phyloP scores from a whole-genome alignment of 1,140 invertebrate genomes.

The Drosophila obscura region DNA sequence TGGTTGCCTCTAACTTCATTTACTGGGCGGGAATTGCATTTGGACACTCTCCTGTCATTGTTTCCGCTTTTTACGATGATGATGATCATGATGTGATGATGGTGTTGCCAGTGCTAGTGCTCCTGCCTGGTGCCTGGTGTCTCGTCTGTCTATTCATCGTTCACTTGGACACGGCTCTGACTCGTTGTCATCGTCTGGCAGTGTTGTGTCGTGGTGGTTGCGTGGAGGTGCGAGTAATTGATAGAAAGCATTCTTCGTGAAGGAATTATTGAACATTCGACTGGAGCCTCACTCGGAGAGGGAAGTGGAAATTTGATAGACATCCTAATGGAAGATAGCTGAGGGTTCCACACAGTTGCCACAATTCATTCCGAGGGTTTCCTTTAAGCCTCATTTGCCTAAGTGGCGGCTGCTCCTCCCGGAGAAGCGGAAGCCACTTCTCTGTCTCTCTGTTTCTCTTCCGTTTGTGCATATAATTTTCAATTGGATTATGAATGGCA shows the following conservation, averaged over 20 bases:
- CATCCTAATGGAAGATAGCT: too few species aligned
- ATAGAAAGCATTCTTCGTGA: constrained; percentile 51
- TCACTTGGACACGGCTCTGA: constrained; percentile 1
- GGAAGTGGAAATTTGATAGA: too few species aligned
- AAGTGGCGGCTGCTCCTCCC: too few species aligned
- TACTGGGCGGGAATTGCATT: constrained; percentile 46
- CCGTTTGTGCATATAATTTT: constrained; percentile 26
- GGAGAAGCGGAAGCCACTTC: background rate
- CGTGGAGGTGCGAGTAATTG: constrained; percentile 52
- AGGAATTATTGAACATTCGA: constrained; percentile 49
- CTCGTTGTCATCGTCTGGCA: constrained; percentile 15
- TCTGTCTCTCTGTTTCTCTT: background rate
- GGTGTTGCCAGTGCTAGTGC: background rate
- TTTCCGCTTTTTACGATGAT: constrained; percentile 11
- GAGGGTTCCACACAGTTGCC: too few species aligned
- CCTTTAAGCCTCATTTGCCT: too few species aligned
- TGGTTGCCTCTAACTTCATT: constrained; percentile 42
- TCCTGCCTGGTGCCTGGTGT: background rate
- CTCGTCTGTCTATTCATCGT: background rate
- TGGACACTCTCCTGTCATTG: constrained; percentile 36
- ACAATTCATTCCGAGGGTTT: too few species aligned
- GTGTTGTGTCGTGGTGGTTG: constrained; percentile 22
- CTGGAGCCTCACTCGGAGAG: constrained; percentile 4
- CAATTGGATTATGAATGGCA: constrained; percentile 45
- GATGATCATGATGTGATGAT: too few species aligned